Percentiles rank a stretch among this genome's conserved stretches.
These are phyloP conservation scores for Scleropages formosus DNA, from an alignment of 2,797 vertebrate species.

Conservation along the genomic window DNA sequence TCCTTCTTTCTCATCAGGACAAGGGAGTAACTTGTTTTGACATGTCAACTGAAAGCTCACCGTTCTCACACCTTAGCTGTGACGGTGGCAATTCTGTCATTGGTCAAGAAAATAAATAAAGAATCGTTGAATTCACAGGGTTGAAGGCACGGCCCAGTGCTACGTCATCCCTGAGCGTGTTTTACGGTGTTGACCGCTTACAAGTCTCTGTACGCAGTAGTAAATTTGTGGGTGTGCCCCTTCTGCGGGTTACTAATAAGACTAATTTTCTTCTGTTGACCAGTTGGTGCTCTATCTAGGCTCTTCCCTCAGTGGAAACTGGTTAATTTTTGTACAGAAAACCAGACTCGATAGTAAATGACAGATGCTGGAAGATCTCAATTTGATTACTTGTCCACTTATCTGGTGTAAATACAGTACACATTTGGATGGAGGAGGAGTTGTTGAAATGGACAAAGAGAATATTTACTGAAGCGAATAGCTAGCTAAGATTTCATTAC, in stretches of 20 bases:
- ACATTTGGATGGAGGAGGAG: too few relatives aligned
- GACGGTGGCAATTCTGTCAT: constrained; percentile 71
- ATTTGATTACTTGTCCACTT: too few relatives aligned
- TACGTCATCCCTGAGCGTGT: constrained; percentile 40
- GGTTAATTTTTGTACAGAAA: too few relatives aligned
- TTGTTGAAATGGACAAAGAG: too few relatives aligned
- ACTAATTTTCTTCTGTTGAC: constrained; percentile 12
- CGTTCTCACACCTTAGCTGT: constrained; percentile 65
- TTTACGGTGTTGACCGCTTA: constrained; percentile 42
- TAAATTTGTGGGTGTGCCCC: constrained; percentile 37
- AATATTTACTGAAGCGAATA: too few relatives aligned
- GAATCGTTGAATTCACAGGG: constrained; percentile 59
- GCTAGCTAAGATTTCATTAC: too few relatives aligned
- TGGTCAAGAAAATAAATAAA: constrained; percentile 73
- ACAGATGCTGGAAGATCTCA: too few relatives aligned
- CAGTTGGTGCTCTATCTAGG: constrained; percentile 40
- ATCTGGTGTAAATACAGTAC: too few relatives aligned
- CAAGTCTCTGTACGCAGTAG: constrained; percentile 34
- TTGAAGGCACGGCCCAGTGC: constrained; percentile 45
- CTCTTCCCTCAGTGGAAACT: constrained; percentile 41
- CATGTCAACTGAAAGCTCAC: constrained; percentile 70
- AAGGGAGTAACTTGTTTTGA: constrained; percentile 69
- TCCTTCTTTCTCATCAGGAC: constrained; percentile 53
- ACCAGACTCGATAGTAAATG: too few relatives aligned
- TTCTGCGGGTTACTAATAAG: background rate